Evolutionary conservation across 35 echinoderm and acorn worm species (phyloP).

Genomic region (Apostichopus parvimensis): DNA sequence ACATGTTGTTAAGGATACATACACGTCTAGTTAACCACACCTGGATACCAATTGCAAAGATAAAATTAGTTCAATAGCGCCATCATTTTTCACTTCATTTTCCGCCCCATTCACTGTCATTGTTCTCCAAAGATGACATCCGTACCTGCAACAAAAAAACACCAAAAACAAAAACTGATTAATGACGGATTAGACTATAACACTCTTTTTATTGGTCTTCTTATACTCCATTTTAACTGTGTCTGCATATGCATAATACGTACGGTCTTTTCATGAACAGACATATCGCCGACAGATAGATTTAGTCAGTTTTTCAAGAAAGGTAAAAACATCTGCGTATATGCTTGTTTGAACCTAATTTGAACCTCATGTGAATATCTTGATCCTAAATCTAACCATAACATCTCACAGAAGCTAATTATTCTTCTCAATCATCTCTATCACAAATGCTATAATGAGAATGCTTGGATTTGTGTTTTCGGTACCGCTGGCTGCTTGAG

Average conservation of each 20-base stretch:
- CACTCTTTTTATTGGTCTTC: too few relatives aligned
- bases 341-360: background rate
- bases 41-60: background rate
- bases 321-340: background rate
- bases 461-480: too few relatives aligned
- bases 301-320: background rate
- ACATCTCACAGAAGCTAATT: background rate
- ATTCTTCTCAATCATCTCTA: background rate
- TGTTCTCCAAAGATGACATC: slow-evolving; percentile 28
- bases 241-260: too few relatives aligned
- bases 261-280: too few relatives aligned
- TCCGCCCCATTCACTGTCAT: slow-evolving; percentile 22
- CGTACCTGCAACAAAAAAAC: background rate
- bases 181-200: background rate
- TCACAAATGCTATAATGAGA: too few relatives aligned
- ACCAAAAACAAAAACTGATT: too few relatives aligned
- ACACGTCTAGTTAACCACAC: background rate
- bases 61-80: background rate
- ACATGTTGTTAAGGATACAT: background rate
- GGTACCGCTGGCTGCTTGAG: too few relatives aligned
- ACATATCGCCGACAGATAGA: background rate
- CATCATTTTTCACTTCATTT: background rate
- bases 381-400: too few relatives aligned
- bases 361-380: too few relatives aligned
- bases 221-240: too few relatives aligned